Conservation (phyloP, 2,888 invertebrate genomes). For the Abrostola triplasia region DNA sequence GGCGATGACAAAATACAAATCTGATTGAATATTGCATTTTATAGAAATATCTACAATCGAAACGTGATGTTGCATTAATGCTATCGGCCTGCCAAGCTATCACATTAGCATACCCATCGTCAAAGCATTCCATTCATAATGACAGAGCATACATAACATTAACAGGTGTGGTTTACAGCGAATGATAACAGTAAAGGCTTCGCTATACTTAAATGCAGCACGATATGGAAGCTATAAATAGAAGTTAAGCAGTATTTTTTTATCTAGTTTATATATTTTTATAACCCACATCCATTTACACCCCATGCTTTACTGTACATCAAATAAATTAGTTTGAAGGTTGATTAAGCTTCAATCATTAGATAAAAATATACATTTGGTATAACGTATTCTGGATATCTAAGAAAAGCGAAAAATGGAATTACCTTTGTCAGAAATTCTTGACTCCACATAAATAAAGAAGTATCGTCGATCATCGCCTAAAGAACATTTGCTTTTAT, state of each 20-base stretch:
- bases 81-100: constrained; percentile 34
- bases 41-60: constrained; percentile 2
- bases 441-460: no score
- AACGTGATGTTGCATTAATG: constrained; percentile 11
- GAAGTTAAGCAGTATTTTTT: neutral
- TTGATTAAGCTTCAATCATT: no score
- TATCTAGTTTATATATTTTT: no score
- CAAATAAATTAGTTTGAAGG: no score
- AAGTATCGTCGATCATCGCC: no score
- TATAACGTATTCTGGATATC: no score
- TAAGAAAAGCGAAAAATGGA: no score
- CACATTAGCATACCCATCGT: constrained; percentile 46
- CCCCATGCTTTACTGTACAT: no score
- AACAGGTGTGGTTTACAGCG: constrained; percentile 60
- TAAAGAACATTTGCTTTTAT: no score
- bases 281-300: no score
- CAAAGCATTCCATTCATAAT: constrained; percentile 52
- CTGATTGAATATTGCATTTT: neutral
- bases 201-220: constrained; percentile 15
- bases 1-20: neutral
- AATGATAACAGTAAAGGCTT: constrained; percentile 44
- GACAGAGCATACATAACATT: constrained; percentile 46
- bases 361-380: no score
- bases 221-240: neutral
- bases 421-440: no score